Percentiles rank a stretch among this genome's conserved stretches.
Conservation (phyloP, 2,797 vertebrate species). For the Myripristis jacobus region DNA sequence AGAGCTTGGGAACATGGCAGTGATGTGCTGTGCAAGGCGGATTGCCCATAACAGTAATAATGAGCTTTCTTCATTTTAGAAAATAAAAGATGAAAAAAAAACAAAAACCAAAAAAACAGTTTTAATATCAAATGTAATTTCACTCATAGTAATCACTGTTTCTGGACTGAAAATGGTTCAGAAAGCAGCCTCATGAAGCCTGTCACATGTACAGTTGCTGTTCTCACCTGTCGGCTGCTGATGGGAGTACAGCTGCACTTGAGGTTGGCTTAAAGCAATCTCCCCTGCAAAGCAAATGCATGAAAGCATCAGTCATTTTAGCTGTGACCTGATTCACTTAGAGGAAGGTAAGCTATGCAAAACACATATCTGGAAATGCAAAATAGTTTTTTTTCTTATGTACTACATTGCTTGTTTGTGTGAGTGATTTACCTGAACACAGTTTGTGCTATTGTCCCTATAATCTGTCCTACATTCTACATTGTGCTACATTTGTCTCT, state of each 20-base stretch:
- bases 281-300: slow-evolving; percentile 42
- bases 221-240: slow-evolving; percentile 43
- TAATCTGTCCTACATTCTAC: too few species aligned
- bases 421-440: neutral
- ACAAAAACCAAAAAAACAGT: too few species aligned
- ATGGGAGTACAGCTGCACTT: neutral
- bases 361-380: neutral
- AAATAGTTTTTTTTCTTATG: neutral
- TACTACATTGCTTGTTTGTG: neutral
- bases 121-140: too few species aligned
- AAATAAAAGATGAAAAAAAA: too few species aligned
- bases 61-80: neutral
- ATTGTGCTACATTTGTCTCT: too few species aligned
- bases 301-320: neutral
- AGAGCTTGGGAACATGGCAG: slow-evolving; percentile 19
- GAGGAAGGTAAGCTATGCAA: neutral
- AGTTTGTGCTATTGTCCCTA: neutral
- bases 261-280: neutral
- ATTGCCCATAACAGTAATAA: neutral
- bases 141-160: too few species aligned
- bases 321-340: neutral
- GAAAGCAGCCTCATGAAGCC: neutral
- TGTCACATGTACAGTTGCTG: neutral
- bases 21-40: slow-evolving; percentile 1
- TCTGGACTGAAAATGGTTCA: too few species aligned